Conservation (phyloP, 2,888 invertebrate species). For the Artemia sp. region DNA sequence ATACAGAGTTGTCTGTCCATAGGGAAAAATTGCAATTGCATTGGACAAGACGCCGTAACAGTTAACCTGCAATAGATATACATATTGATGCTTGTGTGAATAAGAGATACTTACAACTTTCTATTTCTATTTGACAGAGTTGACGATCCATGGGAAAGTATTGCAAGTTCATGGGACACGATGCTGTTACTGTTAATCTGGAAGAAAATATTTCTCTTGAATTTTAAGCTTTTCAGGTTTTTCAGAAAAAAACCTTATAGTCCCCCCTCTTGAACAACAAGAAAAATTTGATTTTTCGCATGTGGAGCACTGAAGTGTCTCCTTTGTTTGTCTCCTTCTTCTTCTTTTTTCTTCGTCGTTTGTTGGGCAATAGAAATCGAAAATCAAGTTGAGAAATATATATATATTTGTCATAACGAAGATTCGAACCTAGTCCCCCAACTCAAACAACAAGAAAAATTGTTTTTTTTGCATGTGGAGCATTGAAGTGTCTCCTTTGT, state of each 20-base stretch:
- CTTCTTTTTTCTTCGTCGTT: too few species aligned
- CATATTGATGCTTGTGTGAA: background rate
- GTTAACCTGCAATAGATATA: slow-evolving; percentile 52
- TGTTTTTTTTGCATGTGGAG: too few species aligned
- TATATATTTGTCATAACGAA: slow-evolving; percentile 20
- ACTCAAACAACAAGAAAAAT: too few species aligned
- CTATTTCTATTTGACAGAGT: slow-evolving; percentile 82
- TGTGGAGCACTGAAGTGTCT: too few species aligned
- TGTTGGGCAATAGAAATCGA: too few species aligned
- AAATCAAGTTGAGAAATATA: slow-evolving; percentile 20
- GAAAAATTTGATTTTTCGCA: too few species aligned
- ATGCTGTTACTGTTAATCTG: slow-evolving; percentile 84
- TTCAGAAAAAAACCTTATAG: too few species aligned
- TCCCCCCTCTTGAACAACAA: too few species aligned
- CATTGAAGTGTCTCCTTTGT: too few species aligned
- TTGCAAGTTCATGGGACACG: slow-evolving; percentile 88
- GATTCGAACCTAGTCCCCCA: too few species aligned
- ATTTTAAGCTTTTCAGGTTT: too few species aligned
- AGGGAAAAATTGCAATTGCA: slow-evolving; percentile 89
- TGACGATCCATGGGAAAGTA: slow-evolving; percentile 94
- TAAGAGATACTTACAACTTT: slow-evolving; percentile 75
- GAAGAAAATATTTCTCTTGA: slow-evolving; percentile 29
- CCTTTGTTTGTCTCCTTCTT: too few species aligned
- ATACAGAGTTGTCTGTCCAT: slow-evolving; percentile 89
- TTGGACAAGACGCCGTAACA: slow-evolving; percentile 84